These are phyloP conservation scores for Andrena camellia DNA, from an alignment of 2,888 invertebrate genomes.

Conservation along the genomic window DNA sequence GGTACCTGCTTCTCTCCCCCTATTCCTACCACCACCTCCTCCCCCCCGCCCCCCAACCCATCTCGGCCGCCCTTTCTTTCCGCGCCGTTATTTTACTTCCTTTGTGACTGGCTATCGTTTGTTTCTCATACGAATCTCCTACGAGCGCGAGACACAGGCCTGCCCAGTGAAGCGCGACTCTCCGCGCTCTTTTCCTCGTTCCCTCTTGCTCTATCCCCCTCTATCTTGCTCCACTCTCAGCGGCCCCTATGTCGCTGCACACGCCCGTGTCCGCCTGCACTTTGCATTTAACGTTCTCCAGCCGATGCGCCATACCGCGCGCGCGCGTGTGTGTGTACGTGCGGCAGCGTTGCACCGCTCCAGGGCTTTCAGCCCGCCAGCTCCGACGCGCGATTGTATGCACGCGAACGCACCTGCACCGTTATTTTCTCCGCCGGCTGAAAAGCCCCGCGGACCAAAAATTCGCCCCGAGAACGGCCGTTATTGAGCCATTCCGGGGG, in stretches of 20 bases:
- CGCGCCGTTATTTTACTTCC: slow-evolving; percentile 62
- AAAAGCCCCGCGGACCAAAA: slow-evolving; percentile 52
- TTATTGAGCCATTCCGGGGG: slow-evolving; percentile 60
- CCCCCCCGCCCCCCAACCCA: background rate
- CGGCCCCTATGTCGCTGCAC: slow-evolving; percentile 1
- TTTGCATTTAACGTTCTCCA: slow-evolving; percentile 53
- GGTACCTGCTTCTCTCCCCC: background rate
- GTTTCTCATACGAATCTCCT: slow-evolving; percentile 69
- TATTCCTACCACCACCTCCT: background rate
- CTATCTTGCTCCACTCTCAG: no score
- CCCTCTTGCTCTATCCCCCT: no score
- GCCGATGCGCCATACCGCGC: background rate
- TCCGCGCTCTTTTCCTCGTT: slow-evolving; percentile 14
- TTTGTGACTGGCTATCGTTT: slow-evolving; percentile 72
- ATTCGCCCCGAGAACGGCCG: slow-evolving; percentile 47
- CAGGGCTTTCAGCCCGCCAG: slow-evolving; percentile 42
- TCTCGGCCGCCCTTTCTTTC: slow-evolving; percentile 32
- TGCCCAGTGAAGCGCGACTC: slow-evolving; percentile 52
- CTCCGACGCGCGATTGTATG: slow-evolving; percentile 47
- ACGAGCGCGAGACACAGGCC: slow-evolving; percentile 44
- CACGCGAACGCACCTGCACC: slow-evolving; percentile 49
- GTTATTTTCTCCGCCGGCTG: slow-evolving; percentile 59
- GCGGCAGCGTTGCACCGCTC: slow-evolving; percentile 34
- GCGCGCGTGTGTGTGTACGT: background rate
- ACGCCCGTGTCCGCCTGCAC: slow-evolving; percentile 40